A percentile compares a stretch with the other conserved stretches of the same genome.
These are phyloP conservation scores for Rotaria magnacalcarata DNA, from an alignment of 2,888 invertebrate species.

Conservation along the genomic window DNA sequence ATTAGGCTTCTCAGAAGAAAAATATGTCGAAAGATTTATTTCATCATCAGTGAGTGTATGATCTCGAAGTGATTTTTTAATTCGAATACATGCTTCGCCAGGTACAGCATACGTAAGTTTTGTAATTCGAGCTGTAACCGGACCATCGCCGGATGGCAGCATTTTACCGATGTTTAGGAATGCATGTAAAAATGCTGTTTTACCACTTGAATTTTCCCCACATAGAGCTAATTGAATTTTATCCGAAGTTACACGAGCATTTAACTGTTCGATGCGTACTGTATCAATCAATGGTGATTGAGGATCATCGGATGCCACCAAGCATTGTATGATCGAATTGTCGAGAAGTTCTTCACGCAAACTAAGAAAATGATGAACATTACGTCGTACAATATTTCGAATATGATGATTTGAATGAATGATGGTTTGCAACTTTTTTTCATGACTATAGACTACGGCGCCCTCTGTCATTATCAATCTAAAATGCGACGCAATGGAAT, in stretches of 20 bases:
- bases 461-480: background rate
- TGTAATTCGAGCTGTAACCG: background rate
- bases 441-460: background rate
- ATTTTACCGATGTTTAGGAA: background rate
- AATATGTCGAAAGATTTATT: background rate
- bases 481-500: too few species aligned
- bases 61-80: background rate
- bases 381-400: background rate
- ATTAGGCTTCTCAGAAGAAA: background rate
- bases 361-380: background rate
- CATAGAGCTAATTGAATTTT: background rate
- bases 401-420: background rate
- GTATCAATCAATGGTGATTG: background rate
- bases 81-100: background rate
- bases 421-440: background rate
- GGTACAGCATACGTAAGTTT: background rate
- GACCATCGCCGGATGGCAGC: background rate
- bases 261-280: background rate
- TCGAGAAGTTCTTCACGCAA: background rate
- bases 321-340: background rate
- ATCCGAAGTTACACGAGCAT: background rate
- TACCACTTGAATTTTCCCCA: background rate
- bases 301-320: background rate
- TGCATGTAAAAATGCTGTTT: slow-evolving; percentile 5
- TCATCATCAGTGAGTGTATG: background rate